phyloP scores from a whole-genome alignment of 1,140 invertebrate genomes.

The Acromyrmex charruanus region DNA sequence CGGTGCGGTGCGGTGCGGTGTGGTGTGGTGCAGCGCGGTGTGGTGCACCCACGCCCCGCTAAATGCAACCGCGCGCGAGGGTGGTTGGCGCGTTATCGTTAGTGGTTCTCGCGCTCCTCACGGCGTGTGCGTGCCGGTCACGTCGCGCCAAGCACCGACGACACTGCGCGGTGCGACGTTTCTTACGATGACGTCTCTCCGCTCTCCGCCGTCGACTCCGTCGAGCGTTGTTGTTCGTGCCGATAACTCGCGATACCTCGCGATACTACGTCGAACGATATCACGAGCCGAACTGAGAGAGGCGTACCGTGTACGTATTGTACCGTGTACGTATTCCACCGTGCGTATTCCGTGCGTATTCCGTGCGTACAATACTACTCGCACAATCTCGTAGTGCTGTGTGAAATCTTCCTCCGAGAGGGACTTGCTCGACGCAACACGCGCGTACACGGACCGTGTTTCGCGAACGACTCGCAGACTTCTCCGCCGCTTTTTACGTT shows the following conservation, averaged over 20 bases:
- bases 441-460: constrained; percentile 22
- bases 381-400: constrained; percentile 17
- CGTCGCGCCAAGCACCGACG: neutral
- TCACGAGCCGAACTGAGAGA: neutral
- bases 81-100: constrained; percentile 49
- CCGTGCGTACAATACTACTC: neutral
- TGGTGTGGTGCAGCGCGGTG: neutral
- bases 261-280: constrained; percentile 12
- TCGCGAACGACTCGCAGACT: constrained; percentile 22
- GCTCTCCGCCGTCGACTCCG: neutral
- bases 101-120: constrained; percentile 19
- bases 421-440: constrained; percentile 8
- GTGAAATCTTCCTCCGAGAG: constrained; percentile 8
- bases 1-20: constrained; percentile 14
- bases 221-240: constrained; percentile 24
- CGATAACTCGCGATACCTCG: constrained; percentile 58
- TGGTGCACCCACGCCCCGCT: constrained; percentile 70
- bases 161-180: constrained; percentile 7
- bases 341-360: neutral
- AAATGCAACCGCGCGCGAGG: constrained; percentile 53
- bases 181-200: constrained; percentile 1
- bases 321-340: too few relatives aligned
- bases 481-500: constrained; percentile 2
- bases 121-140: constrained; percentile 55
- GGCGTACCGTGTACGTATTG: neutral